Evolutionary conservation across 2,797 vertebrate species (phyloP).

Genomic region (Furcifer pardalis): DNA sequence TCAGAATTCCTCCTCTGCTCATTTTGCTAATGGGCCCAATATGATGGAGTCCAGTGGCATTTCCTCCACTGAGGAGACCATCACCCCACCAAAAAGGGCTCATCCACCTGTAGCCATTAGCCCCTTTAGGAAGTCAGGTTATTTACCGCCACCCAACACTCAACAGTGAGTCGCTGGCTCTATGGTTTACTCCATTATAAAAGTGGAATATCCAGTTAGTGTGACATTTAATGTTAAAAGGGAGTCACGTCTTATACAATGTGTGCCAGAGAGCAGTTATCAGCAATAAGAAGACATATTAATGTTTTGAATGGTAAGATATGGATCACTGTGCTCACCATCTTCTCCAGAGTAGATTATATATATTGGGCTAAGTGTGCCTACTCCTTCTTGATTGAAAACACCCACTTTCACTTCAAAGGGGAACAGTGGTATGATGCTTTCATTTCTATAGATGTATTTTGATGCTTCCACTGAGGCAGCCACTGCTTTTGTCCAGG

Average conservation of each 20-base stretch:
- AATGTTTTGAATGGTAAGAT: neutral
- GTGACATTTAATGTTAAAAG: too few species aligned
- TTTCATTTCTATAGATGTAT: constrained; percentile 86
- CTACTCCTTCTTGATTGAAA: constrained; percentile 86
- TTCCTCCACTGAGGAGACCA: too few species aligned
- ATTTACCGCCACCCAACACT: too few species aligned
- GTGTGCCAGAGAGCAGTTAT: neutral
- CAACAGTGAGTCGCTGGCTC: too few species aligned
- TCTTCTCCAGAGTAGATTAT: constrained; percentile 86
- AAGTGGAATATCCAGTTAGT: too few species aligned
- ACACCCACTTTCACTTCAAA: constrained; percentile 91
- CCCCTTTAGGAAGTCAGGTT: too few species aligned
- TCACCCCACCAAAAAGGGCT: too few species aligned
- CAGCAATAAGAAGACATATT: neutral
- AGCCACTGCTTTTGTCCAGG: constrained; percentile 85
- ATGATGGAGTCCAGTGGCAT: too few species aligned
- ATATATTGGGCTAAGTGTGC: constrained; percentile 77
- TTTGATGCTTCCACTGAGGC: constrained; percentile 81
- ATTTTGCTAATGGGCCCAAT: too few species aligned
- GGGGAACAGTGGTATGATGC: constrained; percentile 79
- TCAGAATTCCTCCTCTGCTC: too few species aligned
- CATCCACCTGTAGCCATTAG: too few species aligned
- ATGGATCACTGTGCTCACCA: constrained; percentile 68
- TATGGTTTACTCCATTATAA: too few species aligned
- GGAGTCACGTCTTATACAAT: neutral